Evolutionary conservation across 2,113 vertebrate species (phyloP).

Genomic region (Myiopsitta monachus): DNA sequence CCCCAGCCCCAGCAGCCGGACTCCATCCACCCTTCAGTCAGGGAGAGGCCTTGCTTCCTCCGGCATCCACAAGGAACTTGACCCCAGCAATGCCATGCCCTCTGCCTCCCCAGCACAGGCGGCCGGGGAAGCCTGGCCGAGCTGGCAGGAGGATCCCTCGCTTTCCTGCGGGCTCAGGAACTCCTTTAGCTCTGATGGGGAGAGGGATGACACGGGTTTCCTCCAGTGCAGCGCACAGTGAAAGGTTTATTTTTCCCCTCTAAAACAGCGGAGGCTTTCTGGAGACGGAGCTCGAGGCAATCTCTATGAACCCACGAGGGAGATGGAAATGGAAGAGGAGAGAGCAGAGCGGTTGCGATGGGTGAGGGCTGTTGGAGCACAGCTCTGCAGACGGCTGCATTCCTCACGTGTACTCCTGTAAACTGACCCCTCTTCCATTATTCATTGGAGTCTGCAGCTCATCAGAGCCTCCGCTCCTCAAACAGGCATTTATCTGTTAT

Average conservation of each 20-base stretch:
- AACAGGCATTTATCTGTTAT: neutral
- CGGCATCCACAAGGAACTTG: neutral
- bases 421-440: slow-evolving; percentile 67
- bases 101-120: neutral
- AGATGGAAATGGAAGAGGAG: neutral
- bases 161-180: neutral
- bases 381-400: slow-evolving; percentile 3
- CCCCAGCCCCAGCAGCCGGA: fast-evolving
- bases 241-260: neutral
- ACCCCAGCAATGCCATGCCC: neutral
- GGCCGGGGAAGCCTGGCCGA: fast-evolving
- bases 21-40: neutral
- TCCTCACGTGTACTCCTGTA: slow-evolving; percentile 40
- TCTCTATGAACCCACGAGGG: neutral
- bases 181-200: neutral
- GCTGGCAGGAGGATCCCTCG: neutral
- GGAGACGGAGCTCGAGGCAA: neutral
- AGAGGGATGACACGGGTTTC: neutral
- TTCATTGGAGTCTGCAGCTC: slow-evolving; percentile 46
- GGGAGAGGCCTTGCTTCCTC: neutral
- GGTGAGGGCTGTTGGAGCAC: neutral
- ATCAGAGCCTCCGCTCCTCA: slow-evolving; percentile 17
- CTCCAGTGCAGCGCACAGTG: neutral
- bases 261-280: neutral
- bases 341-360: neutral